Conservation (phyloP, 1,140 invertebrate genomes). For the Cepaea nemoralis region DNA sequence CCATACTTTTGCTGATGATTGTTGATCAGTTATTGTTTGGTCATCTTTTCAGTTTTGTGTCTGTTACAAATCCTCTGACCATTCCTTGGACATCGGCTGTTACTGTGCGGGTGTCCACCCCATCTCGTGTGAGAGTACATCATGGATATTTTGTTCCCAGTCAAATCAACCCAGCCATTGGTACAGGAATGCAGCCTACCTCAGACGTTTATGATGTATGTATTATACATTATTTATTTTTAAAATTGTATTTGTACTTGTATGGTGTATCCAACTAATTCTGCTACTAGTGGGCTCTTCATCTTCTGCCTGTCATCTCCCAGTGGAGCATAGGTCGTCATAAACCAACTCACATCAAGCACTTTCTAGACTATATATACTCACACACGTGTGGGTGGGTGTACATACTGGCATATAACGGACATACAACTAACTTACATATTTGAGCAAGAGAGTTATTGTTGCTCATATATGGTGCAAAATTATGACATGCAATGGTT, state of each 20-base stretch:
- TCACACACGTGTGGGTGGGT: no score
- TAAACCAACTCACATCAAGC: no score
- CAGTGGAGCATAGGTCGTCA: no score
- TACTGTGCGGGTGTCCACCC: constrained; percentile 45
- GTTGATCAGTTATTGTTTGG: neutral
- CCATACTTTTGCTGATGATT: neutral
- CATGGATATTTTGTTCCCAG: constrained; percentile 30
- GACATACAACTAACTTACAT: no score
- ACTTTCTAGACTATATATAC: no score
- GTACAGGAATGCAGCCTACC: neutral
- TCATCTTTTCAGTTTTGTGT: constrained; percentile 47
- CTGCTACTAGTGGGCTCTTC: no score
- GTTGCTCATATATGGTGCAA: no score
- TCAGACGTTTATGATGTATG: constrained; percentile 32
- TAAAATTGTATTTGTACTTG: neutral
- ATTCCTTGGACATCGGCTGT: constrained; percentile 51
- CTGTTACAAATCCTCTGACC: constrained; percentile 55
- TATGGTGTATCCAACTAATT: neutral
- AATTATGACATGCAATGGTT: no score
- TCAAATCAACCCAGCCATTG: constrained; percentile 54
- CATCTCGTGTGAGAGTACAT: constrained; percentile 42
- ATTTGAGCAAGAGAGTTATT: no score
- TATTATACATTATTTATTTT: neutral
- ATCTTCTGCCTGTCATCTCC: no score
- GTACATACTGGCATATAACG: no score